Evolutionary conservation across 2,888 invertebrate genomes (phyloP).

Genomic region (Lordiphosa andalusiaca): DNA sequence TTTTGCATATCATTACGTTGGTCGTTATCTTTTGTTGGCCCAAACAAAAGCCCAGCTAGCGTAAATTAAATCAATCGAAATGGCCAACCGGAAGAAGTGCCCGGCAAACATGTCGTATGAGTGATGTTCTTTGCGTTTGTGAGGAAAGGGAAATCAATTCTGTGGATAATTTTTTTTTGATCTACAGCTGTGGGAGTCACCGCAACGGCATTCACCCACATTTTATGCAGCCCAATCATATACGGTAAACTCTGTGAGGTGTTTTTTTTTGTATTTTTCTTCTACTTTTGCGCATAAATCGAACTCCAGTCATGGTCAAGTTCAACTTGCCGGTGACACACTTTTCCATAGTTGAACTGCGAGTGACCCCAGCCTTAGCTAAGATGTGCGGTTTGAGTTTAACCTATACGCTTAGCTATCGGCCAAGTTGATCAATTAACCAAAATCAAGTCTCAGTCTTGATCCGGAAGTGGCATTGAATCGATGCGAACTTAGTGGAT

Average conservation of each 20-base stretch:
- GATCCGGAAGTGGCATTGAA: constrained; percentile 59
- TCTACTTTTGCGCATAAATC: constrained; percentile 14
- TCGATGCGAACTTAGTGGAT: constrained; percentile 22
- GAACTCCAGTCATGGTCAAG: constrained; percentile 55
- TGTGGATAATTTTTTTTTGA: constrained; percentile 1
- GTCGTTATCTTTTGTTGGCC: constrained; percentile 10
- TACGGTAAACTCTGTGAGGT: constrained; percentile 12
- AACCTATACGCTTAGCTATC: constrained; percentile 27
- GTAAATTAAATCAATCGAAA: constrained; percentile 27
- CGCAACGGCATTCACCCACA: constrained; percentile 42
- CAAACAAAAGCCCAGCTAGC: constrained; percentile 41
- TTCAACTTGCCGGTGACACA: constrained; percentile 73
- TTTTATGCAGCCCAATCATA: constrained; percentile 27
- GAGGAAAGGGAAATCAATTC: constrained; percentile 14
- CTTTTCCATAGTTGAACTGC: constrained; percentile 52
- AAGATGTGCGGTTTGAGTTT: constrained; percentile 15
- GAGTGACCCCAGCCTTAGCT: constrained; percentile 59
- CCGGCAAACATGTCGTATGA: constrained; percentile 43
- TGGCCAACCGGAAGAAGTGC: constrained; percentile 50
- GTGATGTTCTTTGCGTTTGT: constrained; percentile 28
- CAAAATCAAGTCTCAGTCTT: constrained; percentile 27
- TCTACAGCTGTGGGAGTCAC: constrained; percentile 15
- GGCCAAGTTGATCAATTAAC: constrained; percentile 6
- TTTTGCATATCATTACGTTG: constrained; percentile 53
- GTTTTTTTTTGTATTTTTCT: constrained; percentile 24